Base-by-base conservation (phyloP, 2,797 vertebrate species). In the Poeciliopsis infans region DNA sequence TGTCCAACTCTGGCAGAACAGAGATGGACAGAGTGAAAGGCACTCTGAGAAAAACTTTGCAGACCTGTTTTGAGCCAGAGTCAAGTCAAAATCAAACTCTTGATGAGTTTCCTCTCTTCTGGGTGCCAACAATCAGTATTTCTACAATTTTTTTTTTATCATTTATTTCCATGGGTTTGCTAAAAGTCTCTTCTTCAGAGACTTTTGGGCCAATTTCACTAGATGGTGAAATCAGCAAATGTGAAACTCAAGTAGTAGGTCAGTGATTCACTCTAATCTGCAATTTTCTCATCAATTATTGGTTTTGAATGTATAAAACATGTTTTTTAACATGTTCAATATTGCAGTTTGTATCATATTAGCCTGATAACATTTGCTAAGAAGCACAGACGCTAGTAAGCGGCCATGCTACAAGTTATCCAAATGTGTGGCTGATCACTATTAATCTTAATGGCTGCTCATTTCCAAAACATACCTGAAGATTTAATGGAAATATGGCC, bases 1-100 rank as follows among this genome's bases (percentile, higher is more conserved):
- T 75, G 80, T 86, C 82, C 76, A 1, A 45, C 82, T 78, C 83
- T 28, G 82, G 91, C 85, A 91, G 83, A 83, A 83, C 74, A 57
- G n/a, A 43, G 47, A 49, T 20, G 47, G 12, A 28, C 25, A 28
- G n/a, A 8, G 64, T 5, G 36, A 79, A 71, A 82, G 47, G 76
- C 28, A 70, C 2, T 85, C 79, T 53, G 69, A 81, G 47, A 79
- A 70, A 43, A 74, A 88, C 80, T 88, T 84, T 33, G 4, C 13
- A 18, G 64, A 77, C 18, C 75, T 74, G 53, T 76, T 77, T 79
- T 1, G 5, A 73, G 61, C 71, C 11, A 82, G 18, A 86, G 73
- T 79, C n/a, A 31, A 31, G 28, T 16, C 78, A 84, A 76, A 59
- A 59, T 59, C 78, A 84, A 39, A 66, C 15, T 66, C 64, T 41